Evolutionary conservation across 2,797 vertebrate genomes (phyloP).

Genomic region (Synaphobranchus kaupii): DNA sequence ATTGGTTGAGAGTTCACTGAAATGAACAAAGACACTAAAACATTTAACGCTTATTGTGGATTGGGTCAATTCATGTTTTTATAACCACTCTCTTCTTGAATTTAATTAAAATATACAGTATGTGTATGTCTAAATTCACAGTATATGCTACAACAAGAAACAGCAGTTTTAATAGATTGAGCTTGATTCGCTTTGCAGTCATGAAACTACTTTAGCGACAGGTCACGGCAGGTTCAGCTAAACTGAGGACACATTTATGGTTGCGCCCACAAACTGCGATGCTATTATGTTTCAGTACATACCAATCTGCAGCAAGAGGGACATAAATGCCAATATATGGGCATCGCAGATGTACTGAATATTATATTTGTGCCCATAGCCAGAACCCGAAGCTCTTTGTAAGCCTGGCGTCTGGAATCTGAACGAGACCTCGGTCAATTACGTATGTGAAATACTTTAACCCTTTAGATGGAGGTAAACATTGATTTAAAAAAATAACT

Average conservation of each 20-base stretch:
- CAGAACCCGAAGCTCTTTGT: not conserved
- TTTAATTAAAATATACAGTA: not conserved
- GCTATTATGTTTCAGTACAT: slow-evolving; percentile 11
- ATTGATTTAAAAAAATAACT: not conserved
- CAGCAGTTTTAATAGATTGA: not conserved
- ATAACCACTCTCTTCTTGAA: not conserved
- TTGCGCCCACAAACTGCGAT: not conserved
- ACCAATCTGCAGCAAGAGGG: slow-evolving; percentile 18
- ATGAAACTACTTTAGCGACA: slow-evolving; percentile 10
- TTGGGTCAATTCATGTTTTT: not conserved
- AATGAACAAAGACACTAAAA: no score
- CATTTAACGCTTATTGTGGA: no score
- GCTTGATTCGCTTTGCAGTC: not conserved
- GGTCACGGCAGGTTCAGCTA: not conserved
- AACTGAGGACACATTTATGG: not conserved
- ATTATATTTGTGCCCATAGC: slow-evolving; percentile 10
- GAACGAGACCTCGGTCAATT: not conserved
- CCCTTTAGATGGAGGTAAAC: not conserved
- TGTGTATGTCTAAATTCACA: not conserved
- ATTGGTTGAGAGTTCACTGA: not conserved
- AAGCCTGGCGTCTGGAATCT: not conserved
- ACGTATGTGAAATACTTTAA: not conserved
- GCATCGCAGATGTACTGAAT: not conserved
- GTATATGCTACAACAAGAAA: not conserved
- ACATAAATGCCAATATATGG: slow-evolving; percentile 16